Conservation (phyloP, 35 echinoderm and acorn worm species). For the Acanthaster planci region DNA sequence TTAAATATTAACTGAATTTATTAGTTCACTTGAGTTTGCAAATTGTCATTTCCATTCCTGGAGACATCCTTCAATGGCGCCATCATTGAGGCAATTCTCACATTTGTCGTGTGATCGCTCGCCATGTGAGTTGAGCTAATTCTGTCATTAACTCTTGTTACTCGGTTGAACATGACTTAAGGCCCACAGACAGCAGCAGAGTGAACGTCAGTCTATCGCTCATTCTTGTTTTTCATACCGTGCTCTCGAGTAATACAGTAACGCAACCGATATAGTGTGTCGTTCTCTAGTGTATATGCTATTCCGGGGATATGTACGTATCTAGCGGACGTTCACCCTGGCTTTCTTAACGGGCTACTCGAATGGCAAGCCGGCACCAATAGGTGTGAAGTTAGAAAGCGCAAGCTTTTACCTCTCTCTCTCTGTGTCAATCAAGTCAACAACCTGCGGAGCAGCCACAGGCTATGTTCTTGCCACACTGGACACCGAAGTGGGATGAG, state of each 20-base stretch:
- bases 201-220: constrained; percentile 7
- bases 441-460: background rate
- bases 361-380: constrained; percentile 9
- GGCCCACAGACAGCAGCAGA: background rate
- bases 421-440: constrained; percentile 12
- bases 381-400: constrained; percentile 12
- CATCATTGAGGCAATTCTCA: no score
- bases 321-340: constrained; percentile 10
- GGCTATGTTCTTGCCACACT: background rate
- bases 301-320: background rate
- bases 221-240: background rate
- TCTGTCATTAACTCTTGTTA: background rate
- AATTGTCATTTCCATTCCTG: no score
- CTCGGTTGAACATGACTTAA: background rate
- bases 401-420: constrained; percentile 17
- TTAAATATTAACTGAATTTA: no score
- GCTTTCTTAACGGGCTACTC: background rate
- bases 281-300: constrained; percentile 23
- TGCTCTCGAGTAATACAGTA: constrained; percentile 25
- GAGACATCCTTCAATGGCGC: no score
- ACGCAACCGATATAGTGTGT: constrained; percentile 18
- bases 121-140: background rate
- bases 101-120: background rate
- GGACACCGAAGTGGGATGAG: constrained; percentile 1
- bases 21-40: no score